Base-by-base conservation (phyloP, 2,888 invertebrate genomes). In the Trimorus sp. region DNA sequence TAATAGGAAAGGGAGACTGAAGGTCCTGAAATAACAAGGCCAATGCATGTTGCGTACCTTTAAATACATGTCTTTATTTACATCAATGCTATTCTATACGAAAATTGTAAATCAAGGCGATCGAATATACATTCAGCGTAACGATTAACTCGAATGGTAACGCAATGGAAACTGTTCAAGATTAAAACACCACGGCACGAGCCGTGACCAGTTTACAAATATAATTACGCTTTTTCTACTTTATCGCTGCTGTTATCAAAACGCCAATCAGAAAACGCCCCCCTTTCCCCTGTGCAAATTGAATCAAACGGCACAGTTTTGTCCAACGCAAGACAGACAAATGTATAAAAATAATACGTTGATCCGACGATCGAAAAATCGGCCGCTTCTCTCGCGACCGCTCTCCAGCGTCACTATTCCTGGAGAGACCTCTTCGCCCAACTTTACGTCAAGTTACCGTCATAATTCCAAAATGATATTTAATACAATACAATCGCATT, bases 391-490 rank as follows among this genome's bases (percentile, higher is more conserved):
- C 36, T 49, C 38, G 3, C 5, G 9, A 9, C 37, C 14, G 42
- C 12, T 45, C 73, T 74, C 48, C 37, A 58, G 38, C 37, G 14
- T 54, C 71, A 54, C 14, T 51, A 74, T 69, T 26, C 26, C 26
- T 26, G 26, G 26, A 26, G 70, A 71, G 63, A 77, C 56, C 16
- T 59, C 40, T 56, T 26, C 15, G 1, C 38, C 53, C 53, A 71
- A 11, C 16, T 60, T 85, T 86, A 85, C 79, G 82, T 85, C 83
- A 85, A 81, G 83, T 86, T 86, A 84, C 84, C 79, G 82, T 84
- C 83, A 26, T 26, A 84, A 84, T 85, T 87, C 80, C 83, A 87
- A 86, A 88, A 87, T 86, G 86, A 87, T 88, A 89, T 86, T 85
- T 85, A 88, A 88, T 87, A 87, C 84, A 85, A 84, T 86, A 26